Evolutionary conservation across 2,888 invertebrate species (phyloP).

Genomic region (Lampropteryx suffumata): DNA sequence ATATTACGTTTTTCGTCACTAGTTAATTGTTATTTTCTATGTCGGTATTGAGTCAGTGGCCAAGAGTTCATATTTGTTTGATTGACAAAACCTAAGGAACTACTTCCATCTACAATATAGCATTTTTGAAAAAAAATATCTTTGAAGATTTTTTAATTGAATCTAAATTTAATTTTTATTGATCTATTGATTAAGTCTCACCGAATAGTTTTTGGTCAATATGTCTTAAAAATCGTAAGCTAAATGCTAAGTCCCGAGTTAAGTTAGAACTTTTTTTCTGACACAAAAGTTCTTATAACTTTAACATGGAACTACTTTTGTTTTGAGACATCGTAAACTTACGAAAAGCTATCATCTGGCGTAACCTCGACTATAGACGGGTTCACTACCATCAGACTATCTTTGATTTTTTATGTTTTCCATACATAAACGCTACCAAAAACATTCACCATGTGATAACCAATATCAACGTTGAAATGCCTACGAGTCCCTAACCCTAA

Average conservation of each 20-base stretch:
- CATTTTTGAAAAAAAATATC: no score
- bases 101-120: no score
- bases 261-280: conserved; percentile 1
- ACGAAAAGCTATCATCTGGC: conserved; percentile 65
- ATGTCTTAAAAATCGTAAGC: conserved; percentile 2
- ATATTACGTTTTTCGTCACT: no score
- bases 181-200: neutral
- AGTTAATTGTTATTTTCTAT: no score
- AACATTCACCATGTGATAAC: conserved; percentile 12
- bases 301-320: neutral
- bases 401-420: conserved; percentile 15
- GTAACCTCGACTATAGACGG: conserved; percentile 55
- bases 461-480: conserved; percentile 20
- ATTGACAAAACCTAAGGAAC: no score
- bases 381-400: conserved; percentile 25
- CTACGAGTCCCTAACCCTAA: conserved; percentile 18
- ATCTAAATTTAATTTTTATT: neutral
- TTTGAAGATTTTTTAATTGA: neutral
- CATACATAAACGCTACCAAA: neutral
- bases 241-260: neutral
- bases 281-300: neutral
- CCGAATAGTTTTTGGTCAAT: neutral
- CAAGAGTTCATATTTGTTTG: no score
- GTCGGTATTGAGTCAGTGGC: no score
- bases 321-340: conserved; percentile 30